A percentile compares a stretch with the other conserved stretches of the same genome.
phyloP scores from a whole-genome alignment of 2,797 vertebrate genomes.

The Sandelia bainsii region DNA sequence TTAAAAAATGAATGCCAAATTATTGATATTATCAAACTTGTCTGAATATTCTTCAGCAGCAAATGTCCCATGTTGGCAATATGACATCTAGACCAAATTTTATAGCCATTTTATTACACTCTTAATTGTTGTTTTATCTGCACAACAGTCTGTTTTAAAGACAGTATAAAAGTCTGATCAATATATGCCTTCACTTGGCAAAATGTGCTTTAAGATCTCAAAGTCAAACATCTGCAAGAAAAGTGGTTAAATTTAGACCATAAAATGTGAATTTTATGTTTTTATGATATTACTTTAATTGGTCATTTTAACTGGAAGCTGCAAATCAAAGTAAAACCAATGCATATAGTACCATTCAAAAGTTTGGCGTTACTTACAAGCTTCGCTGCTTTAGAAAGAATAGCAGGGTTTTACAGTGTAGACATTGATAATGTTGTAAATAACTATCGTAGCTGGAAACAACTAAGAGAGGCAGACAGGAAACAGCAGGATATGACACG shows the following conservation, averaged over 20 bases:
- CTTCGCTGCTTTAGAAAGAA: too few species aligned
- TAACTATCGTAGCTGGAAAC: too few species aligned
- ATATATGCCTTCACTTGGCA: conserved; percentile 23
- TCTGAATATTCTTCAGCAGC: conserved; percentile 41
- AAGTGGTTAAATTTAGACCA: conserved; percentile 11
- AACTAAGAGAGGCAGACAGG: too few species aligned
- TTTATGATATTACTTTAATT: not conserved
- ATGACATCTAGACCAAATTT: conserved; percentile 62
- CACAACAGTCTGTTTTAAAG: conserved; percentile 37
- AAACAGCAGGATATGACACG: too few species aligned
- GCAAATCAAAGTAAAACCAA: too few species aligned
- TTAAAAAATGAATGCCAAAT: conserved; percentile 31
- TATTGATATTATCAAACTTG: conserved; percentile 37
- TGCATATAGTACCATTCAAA: too few species aligned
- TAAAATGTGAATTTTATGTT: conserved; percentile 9
- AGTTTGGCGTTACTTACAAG: too few species aligned
- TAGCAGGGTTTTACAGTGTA: too few species aligned
- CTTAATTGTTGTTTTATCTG: conserved; percentile 63
- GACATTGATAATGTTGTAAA: too few species aligned
- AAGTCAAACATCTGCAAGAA: not conserved
- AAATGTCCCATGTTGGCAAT: conserved; percentile 54
- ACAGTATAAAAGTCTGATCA: conserved; percentile 54
- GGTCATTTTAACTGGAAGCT: not conserved
- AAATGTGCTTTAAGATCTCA: conserved; percentile 22
- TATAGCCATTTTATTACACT: conserved; percentile 47